Evolutionary conservation across 2,113 vertebrate species (phyloP).

Genomic region (Rhombomys opimus): DNA sequence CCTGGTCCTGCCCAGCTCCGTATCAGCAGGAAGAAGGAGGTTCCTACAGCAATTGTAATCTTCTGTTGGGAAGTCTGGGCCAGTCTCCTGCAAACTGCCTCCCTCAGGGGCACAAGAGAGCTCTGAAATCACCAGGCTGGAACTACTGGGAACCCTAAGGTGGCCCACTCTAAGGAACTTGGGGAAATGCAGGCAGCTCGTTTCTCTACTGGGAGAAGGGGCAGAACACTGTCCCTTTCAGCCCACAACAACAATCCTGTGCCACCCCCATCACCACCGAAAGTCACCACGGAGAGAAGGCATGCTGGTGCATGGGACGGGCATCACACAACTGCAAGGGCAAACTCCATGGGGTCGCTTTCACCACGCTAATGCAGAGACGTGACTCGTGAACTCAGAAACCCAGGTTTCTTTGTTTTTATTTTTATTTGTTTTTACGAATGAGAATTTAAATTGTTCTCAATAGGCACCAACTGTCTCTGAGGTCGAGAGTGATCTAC

Average conservation of each 20-base stretch:
- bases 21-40: background rate
- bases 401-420: background rate
- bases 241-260: background rate
- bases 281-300: background rate
- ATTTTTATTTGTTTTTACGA: background rate
- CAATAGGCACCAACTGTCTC: background rate
- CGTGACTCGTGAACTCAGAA: background rate
- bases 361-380: background rate
- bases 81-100: background rate
- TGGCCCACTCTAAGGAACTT: rapidly evolving
- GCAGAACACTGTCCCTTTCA: background rate
- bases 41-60: background rate
- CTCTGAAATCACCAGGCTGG: background rate
- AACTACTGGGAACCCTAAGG: background rate
- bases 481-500: background rate
- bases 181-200: rapidly evolving
- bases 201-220: too few relatives aligned
- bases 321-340: rapidly evolving
- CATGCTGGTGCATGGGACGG: rapidly evolving
- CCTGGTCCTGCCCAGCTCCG: background rate
- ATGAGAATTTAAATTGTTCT: background rate
- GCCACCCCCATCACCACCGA: background rate
- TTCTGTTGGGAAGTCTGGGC: background rate
- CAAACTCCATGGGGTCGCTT: background rate
- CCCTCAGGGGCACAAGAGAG: background rate